phyloP scores from a whole-genome alignment of 2,113 vertebrate species.

The Caranx melampygus region DNA sequence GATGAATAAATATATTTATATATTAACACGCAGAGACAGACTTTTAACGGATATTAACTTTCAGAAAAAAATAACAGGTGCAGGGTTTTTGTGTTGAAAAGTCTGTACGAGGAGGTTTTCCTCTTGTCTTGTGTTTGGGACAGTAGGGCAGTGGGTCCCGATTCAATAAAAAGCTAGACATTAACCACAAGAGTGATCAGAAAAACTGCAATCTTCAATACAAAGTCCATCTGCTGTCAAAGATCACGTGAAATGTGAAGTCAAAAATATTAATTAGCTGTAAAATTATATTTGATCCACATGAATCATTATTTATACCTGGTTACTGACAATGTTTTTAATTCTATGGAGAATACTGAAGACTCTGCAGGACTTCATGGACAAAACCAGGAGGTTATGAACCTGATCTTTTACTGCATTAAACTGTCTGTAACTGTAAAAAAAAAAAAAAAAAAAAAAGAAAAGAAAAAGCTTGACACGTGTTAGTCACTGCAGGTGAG shows the following conservation, averaged over 20 bases:
- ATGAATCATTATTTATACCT: background rate
- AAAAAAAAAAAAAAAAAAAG: no score
- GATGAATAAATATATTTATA: background rate
- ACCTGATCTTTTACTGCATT: constrained; percentile 21
- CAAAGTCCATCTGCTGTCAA: background rate
- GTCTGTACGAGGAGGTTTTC: background rate
- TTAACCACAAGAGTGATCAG: background rate
- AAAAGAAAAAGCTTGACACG: background rate
- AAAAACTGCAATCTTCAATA: background rate
- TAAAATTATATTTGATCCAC: background rate
- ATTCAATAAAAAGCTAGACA: background rate
- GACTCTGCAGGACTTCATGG: constrained; percentile 1
- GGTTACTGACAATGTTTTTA: background rate
- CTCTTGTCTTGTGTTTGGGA: background rate
- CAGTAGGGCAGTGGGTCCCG: background rate
- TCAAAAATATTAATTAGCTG: background rate
- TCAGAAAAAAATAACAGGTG: background rate
- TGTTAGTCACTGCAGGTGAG: background rate
- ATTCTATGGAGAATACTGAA: background rate
- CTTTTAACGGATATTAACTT: background rate
- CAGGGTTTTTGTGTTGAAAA: background rate
- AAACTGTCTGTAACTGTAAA: background rate
- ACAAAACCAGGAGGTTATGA: constrained; percentile 13
- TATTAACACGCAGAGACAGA: background rate
- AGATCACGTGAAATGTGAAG: background rate